Percentiles rank a stretch among this genome's conserved stretches.
These are phyloP conservation scores for Stegophylla sp. DNA, from an alignment of 2,888 invertebrate genomes.

Conservation along the genomic window DNA sequence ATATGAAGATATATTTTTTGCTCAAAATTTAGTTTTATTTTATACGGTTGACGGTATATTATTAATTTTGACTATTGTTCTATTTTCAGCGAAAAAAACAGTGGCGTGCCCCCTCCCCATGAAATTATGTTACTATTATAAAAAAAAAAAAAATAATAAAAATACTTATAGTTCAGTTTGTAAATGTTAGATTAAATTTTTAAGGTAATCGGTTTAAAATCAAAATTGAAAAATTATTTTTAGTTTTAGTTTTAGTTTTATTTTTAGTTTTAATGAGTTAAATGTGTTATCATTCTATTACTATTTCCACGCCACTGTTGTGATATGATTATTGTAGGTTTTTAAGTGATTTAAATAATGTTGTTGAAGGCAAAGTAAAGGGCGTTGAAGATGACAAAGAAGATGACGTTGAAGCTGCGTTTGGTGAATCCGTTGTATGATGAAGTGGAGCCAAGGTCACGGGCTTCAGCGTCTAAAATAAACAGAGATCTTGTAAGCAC, in stretches of 20 bases:
- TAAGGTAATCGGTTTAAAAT: background rate
- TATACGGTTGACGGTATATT: background rate
- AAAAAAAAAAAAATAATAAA: too few species aligned
- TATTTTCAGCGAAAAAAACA: slow-evolving; percentile 6
- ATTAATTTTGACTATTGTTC: background rate
- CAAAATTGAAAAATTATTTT: background rate
- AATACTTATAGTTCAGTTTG: background rate
- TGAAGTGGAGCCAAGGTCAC: slow-evolving; percentile 40
- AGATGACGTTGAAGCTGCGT: slow-evolving; percentile 48
- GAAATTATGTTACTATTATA: background rate
- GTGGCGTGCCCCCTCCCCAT: slow-evolving; percentile 22
- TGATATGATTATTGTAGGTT: background rate
- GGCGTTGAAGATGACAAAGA: slow-evolving; percentile 23
- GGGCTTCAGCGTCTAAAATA: slow-evolving; percentile 36
- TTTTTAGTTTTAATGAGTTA: too few species aligned
- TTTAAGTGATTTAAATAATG: slow-evolving; percentile 21
- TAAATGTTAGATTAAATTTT: background rate
- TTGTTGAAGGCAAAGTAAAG: slow-evolving; percentile 16
- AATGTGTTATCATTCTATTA: background rate
- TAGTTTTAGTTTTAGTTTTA: too few species aligned
- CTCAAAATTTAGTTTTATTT: background rate
- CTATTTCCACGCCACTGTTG: slow-evolving; percentile 32
- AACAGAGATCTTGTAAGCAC: background rate
- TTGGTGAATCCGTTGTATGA: slow-evolving; percentile 51
- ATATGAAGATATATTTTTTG: background rate